phyloP scores from a whole-genome alignment of 2,113 vertebrate genomes.

The Collichthys lucidus region DNA sequence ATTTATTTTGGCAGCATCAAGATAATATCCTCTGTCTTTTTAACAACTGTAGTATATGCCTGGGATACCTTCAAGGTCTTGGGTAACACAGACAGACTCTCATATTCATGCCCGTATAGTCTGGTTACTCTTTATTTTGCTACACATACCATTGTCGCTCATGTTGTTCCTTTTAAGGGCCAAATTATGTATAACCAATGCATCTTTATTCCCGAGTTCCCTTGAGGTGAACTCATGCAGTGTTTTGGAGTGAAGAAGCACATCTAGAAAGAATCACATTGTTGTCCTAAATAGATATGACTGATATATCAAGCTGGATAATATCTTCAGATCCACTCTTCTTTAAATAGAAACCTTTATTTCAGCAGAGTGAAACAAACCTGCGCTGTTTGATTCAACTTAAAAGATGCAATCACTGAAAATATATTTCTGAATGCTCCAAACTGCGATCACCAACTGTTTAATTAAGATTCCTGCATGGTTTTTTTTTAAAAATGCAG shows the following conservation, averaged over 20 bases:
- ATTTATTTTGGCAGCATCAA: slow-evolving; percentile 54
- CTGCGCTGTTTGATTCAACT: neutral
- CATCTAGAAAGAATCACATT: neutral
- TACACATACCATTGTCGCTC: slow-evolving; percentile 11
- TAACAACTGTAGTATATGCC: slow-evolving; percentile 34
- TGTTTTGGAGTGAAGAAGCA: neutral
- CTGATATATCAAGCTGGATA: neutral
- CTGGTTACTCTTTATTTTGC: slow-evolving; percentile 32
- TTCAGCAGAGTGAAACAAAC: no score
- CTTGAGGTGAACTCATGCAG: neutral
- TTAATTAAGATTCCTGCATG: slow-evolving; percentile 7
- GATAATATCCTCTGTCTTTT: slow-evolving; percentile 48
- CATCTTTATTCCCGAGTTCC: neutral
- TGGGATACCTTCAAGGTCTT: slow-evolving; percentile 53
- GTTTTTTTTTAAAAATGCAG: neutral
- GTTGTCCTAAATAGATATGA: neutral
- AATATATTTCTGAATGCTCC: neutral
- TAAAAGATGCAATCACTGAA: slow-evolving; percentile 6
- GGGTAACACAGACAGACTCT: slow-evolving; percentile 30
- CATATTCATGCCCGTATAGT: neutral
- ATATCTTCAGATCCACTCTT: neutral
- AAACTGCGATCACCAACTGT: slow-evolving; percentile 26
- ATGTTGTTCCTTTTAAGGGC: slow-evolving; percentile 33
- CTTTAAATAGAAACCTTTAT: neutral
- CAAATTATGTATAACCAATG: slow-evolving; percentile 25